Evolutionary conservation across 2,888 invertebrate species (phyloP).

Genomic region (Ennomos fuscantarius): DNA sequence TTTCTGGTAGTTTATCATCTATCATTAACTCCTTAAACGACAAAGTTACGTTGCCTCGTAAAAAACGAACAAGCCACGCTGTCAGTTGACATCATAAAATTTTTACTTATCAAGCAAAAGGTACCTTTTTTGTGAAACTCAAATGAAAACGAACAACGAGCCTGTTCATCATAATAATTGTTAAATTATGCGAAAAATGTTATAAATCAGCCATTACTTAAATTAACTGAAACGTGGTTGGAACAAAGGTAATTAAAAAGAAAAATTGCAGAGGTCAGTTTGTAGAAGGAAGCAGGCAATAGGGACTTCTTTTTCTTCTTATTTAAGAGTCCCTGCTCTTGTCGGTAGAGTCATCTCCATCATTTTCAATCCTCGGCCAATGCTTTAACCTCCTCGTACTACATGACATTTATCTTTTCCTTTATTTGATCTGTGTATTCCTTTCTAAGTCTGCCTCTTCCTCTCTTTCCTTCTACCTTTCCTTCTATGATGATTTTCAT

Average conservation of each 20-base stretch:
- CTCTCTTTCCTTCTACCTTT: too few relatives aligned
- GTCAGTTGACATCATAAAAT: background rate
- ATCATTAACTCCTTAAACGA: too few relatives aligned
- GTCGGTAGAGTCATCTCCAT: too few relatives aligned
- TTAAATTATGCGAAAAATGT: constrained; percentile 22
- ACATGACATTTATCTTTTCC: too few relatives aligned
- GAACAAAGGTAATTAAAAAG: constrained; percentile 24
- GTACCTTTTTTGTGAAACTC: constrained; percentile 5
- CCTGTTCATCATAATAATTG: constrained; percentile 19
- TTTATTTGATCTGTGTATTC: too few relatives aligned
- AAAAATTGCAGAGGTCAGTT: constrained; percentile 7
- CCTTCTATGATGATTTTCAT: too few relatives aligned
- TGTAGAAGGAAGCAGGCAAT: background rate
- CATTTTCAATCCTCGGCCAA: too few relatives aligned
- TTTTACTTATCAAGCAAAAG: constrained; percentile 7
- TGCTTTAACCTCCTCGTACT: too few relatives aligned
- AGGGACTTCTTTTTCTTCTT: too few relatives aligned
- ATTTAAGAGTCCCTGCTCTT: too few relatives aligned
- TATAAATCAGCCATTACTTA: constrained; percentile 38
- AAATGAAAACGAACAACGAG: constrained; percentile 20
- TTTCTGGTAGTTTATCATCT: too few relatives aligned
- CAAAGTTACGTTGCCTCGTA: background rate
- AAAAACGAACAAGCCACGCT: background rate
- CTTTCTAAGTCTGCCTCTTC: too few relatives aligned
- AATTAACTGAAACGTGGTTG: constrained; percentile 30